Evolutionary conservation across 1,140 invertebrate species (phyloP).

Genomic region (Euwallacea similis): DNA sequence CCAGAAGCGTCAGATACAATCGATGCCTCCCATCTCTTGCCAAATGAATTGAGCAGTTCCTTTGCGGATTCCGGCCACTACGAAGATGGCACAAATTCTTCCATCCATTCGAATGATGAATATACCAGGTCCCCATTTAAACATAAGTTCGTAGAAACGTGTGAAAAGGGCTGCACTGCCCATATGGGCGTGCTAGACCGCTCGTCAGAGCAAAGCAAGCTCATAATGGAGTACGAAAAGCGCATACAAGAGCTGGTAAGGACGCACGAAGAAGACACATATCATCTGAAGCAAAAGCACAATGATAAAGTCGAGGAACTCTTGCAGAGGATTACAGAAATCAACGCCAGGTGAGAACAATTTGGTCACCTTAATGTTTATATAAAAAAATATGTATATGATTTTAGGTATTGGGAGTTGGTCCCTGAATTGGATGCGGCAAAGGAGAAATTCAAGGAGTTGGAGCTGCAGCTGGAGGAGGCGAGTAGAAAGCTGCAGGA

Average conservation of each 20-base stretch:
- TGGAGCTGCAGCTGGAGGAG: slow-evolving; percentile 70
- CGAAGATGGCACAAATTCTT: slow-evolving; percentile 64
- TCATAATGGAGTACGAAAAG: slow-evolving; percentile 71
- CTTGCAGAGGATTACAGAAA: slow-evolving; percentile 75
- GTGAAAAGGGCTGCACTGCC: slow-evolving; percentile 59
- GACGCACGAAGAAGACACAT: slow-evolving; percentile 68
- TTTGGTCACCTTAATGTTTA: not conserved
- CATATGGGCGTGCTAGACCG: slow-evolving; percentile 53
- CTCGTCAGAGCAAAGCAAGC: slow-evolving; percentile 65
- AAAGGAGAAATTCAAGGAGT: slow-evolving; percentile 65
- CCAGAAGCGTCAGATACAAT: slow-evolving; percentile 21
- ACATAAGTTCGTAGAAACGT: slow-evolving; percentile 54
- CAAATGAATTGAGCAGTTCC: slow-evolving; percentile 67
- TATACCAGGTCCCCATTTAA: slow-evolving; percentile 40
- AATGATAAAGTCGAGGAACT: slow-evolving; percentile 79
- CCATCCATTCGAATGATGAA: slow-evolving; percentile 70
- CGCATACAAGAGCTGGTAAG: slow-evolving; percentile 73
- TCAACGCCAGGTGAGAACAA: slow-evolving; percentile 66
- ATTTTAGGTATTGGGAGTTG: slow-evolving; percentile 66
- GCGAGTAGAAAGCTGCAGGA: slow-evolving; percentile 67
- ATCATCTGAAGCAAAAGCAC: slow-evolving; percentile 72
- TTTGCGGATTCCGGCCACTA: slow-evolving; percentile 84
- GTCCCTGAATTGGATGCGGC: slow-evolving; percentile 69
- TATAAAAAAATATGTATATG: not conserved
- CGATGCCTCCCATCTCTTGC: slow-evolving; percentile 46